phyloP scores from a whole-genome alignment of 2,888 invertebrate genomes.

The Cyrtodaria siliqua region DNA sequence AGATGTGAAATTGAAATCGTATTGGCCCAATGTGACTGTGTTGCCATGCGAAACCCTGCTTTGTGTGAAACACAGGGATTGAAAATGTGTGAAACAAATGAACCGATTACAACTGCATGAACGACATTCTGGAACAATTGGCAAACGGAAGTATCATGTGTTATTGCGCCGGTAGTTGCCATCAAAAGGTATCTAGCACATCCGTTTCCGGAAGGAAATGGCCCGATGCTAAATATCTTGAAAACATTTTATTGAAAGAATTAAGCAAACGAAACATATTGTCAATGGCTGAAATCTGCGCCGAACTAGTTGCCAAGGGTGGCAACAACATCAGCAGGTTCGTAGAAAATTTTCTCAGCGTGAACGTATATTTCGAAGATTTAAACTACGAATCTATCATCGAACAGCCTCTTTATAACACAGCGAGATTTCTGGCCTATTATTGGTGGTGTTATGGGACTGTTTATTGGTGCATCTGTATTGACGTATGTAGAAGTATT shows the following conservation, averaged over 20 bases:
- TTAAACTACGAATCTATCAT: conserved; percentile 16
- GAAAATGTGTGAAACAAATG: too few relatives aligned
- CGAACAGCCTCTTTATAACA: conserved; percentile 21
- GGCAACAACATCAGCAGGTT: not conserved
- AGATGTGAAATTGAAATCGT: not conserved
- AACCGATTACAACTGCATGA: not conserved
- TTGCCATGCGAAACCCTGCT: too few relatives aligned
- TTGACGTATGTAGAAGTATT: conserved; percentile 62
- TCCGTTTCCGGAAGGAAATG: conserved; percentile 12
- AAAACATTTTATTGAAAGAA: conserved; percentile 6
- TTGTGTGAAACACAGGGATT: too few relatives aligned
- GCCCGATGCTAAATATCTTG: conserved; percentile 10
- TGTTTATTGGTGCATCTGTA: conserved; percentile 63
- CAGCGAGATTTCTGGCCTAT: conserved; percentile 60
- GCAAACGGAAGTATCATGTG: not conserved
- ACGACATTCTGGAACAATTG: not conserved
- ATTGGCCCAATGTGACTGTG: not conserved
- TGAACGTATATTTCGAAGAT: conserved; percentile 33
- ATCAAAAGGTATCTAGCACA: not conserved
- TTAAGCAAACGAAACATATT: not conserved
- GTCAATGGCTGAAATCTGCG: conserved; percentile 11
- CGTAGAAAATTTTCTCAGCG: conserved; percentile 14
- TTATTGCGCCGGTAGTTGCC: conserved; percentile 6
- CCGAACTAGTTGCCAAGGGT: not conserved
- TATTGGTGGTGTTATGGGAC: conserved; percentile 65